Percentiles rank a stretch among this genome's conserved stretches.
phyloP scores from a whole-genome alignment of 2,113 vertebrate genomes.

The Scatophagus argus region DNA sequence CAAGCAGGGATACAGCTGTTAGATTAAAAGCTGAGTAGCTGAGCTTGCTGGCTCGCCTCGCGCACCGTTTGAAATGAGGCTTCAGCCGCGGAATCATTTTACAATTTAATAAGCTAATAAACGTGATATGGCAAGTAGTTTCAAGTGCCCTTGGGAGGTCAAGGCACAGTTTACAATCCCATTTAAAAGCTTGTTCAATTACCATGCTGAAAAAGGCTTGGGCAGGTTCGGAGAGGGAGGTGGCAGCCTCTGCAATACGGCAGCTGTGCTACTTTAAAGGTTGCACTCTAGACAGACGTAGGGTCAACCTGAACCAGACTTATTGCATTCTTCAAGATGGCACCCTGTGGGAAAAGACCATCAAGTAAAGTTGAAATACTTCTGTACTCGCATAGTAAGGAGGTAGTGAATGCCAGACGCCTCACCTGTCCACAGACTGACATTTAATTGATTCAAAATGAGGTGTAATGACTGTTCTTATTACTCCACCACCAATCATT shows the following conservation, averaged over 20 bases:
- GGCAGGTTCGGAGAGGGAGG: conserved; percentile 35
- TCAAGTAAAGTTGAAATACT: conserved; percentile 30
- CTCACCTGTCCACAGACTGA: neutral
- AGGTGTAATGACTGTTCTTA: neutral
- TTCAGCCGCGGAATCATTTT: conserved; percentile 62
- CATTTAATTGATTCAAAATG: conserved; percentile 7
- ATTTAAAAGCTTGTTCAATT: conserved; percentile 75
- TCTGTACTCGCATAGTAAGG: neutral
- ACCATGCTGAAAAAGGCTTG: conserved; percentile 51
- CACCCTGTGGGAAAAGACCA: conserved; percentile 1
- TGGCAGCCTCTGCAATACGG: conserved; percentile 22
- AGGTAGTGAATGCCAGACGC: neutral
- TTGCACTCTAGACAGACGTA: conserved; percentile 26
- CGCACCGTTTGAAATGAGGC: conserved; percentile 59
- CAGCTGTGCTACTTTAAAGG: conserved; percentile 50
- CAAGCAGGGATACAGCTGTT: conserved; percentile 52
- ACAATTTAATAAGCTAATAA: conserved; percentile 78
- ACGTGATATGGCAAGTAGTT: conserved; percentile 69
- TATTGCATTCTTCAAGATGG: conserved; percentile 22
- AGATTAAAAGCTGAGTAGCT: conserved; percentile 69
- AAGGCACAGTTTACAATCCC: conserved; percentile 67
- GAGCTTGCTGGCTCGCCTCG: conserved; percentile 49
- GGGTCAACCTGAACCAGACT: conserved; percentile 53
- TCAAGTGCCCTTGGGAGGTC: conserved; percentile 65
- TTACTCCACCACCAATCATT: neutral